Conservation (phyloP, 37 sponge, comb jelly and placozoan species). For the Eunapius fragilis region DNA sequence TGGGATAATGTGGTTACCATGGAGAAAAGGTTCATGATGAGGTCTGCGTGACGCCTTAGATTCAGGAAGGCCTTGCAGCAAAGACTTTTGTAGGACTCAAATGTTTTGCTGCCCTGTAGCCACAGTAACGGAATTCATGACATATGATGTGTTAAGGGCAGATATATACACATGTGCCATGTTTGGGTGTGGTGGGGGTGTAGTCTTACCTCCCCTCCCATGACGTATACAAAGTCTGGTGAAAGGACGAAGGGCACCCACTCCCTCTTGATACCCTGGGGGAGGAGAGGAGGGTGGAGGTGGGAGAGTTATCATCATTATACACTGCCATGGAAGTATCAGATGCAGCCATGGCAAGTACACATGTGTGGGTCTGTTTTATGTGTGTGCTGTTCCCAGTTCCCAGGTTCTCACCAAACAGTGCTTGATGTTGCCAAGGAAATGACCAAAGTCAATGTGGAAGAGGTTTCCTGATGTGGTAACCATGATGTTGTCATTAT, state of each 20-base stretch:
- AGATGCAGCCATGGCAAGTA: too few species aligned
- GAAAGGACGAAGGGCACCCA: conserved; percentile 88
- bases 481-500: conserved; percentile 88
- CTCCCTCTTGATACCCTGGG: conserved; percentile 73
- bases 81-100: conserved; percentile 42
- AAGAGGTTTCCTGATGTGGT: conserved; percentile 85
- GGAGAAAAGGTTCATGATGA: conserved; percentile 77
- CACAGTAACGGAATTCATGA: too few species aligned
- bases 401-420: conserved; percentile 60
- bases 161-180: not conserved
- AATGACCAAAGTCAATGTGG: conserved; percentile 95
- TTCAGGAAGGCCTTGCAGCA: conserved; percentile 64
- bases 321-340: too few species aligned
- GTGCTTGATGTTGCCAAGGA: conserved; percentile 83
- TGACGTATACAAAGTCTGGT: conserved; percentile 83
- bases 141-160: not conserved
- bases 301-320: too few species aligned
- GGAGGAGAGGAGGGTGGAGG: not conserved
- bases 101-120: conserved; percentile 55
- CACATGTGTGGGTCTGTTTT: too few species aligned
- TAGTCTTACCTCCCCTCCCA: conserved; percentile 83
- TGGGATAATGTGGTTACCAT: conserved; percentile 37
- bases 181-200: not conserved
- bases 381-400: not conserved
- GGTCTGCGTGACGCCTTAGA: conserved; percentile 59